Conservation (phyloP, 2,797 vertebrate species). For the Furcifer pardalis region DNA sequence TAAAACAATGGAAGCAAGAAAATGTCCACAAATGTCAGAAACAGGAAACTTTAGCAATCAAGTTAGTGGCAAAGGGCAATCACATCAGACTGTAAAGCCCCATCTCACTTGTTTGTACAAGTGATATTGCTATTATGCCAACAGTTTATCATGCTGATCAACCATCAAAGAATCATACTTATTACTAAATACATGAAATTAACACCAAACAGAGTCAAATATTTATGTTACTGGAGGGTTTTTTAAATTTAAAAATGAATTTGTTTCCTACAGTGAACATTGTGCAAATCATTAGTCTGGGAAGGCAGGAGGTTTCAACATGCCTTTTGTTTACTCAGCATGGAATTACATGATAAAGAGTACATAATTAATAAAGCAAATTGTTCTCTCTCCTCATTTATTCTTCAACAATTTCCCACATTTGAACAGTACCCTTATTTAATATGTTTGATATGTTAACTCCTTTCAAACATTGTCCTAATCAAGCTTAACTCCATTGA, state of each 20-base stretch:
- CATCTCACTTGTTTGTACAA: no score
- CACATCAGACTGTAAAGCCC: no score
- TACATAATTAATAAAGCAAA: neutral
- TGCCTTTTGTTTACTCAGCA: slow-evolving; percentile 5
- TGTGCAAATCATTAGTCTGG: neutral
- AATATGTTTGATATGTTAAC: neutral
- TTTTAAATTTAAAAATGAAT: neutral
- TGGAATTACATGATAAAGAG: neutral
- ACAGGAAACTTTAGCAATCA: no score
- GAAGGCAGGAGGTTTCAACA: neutral
- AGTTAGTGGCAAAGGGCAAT: no score
- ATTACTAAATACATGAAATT: slow-evolving; percentile 16
- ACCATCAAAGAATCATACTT: neutral
- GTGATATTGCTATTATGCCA: no score
- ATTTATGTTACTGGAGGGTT: neutral
- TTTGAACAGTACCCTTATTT: slow-evolving; percentile 1
- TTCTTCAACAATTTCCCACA: neutral
- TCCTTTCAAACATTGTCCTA: neutral
- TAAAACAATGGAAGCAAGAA: no score
- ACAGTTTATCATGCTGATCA: neutral
- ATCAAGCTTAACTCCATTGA: neutral
- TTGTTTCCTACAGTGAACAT: neutral
- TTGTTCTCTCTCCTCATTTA: neutral
- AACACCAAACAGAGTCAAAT: neutral
- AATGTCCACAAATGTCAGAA: no score